These are phyloP conservation scores for Celastrina argiolus DNA, from an alignment of 2,888 invertebrate species.

Conservation along the genomic window DNA sequence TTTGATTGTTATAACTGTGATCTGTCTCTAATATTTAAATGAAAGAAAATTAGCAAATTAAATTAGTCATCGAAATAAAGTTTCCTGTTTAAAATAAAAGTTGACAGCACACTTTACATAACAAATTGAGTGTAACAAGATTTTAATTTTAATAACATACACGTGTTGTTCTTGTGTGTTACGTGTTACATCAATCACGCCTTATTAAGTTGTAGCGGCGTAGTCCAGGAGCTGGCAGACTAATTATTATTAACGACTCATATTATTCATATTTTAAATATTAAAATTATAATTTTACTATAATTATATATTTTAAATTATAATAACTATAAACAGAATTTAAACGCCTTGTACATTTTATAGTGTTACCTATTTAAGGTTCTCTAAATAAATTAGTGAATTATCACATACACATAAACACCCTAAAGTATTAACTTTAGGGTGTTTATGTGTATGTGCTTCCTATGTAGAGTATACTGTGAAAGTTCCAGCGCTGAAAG, in stretches of 20 bases:
- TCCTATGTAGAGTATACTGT: too few relatives aligned
- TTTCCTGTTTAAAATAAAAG: background rate
- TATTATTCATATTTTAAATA: too few relatives aligned
- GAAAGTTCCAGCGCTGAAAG: too few relatives aligned
- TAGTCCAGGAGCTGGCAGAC: slow-evolving; percentile 33
- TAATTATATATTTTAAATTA: too few relatives aligned
- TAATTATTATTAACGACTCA: background rate
- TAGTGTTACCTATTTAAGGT: too few relatives aligned
- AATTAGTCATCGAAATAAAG: background rate
- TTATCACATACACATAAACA: too few relatives aligned
- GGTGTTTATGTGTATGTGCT: too few relatives aligned
- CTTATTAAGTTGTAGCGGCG: slow-evolving; percentile 37
- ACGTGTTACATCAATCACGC: slow-evolving; percentile 41
- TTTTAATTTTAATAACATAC: background rate
- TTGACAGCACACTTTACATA: background rate
- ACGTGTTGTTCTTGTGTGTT: background rate
- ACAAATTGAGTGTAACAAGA: background rate
- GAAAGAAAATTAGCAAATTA: background rate
- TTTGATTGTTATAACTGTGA: too few relatives aligned
- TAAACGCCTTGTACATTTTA: too few relatives aligned
- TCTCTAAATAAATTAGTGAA: too few relatives aligned
- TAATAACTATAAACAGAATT: too few relatives aligned
- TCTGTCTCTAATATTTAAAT: background rate
- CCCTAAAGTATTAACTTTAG: too few relatives aligned
- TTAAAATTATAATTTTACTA: background rate